A percentile compares a stretch with the other conserved stretches of the same genome.
phyloP scores from a whole-genome alignment of 2,113 vertebrate species.

The Pao palembangensis region DNA sequence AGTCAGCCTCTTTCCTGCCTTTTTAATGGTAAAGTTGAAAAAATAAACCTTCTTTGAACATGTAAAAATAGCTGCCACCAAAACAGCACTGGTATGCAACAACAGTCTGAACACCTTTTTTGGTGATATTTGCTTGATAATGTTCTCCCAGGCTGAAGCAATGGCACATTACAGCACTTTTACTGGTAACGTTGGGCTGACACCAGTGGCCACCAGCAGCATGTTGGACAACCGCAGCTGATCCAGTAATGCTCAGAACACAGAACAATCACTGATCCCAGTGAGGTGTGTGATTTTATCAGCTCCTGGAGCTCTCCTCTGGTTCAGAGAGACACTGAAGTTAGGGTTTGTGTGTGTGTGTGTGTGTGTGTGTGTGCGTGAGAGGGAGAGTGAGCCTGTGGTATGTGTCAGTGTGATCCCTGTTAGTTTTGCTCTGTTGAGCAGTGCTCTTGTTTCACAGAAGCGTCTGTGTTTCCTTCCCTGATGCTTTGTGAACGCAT shows the following conservation, averaged over 20 bases:
- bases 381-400: conserved; percentile 4
- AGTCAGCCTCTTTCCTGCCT: neutral
- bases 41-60: neutral
- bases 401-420: conserved; percentile 20
- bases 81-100: neutral
- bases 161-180: too few species aligned
- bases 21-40: neutral
- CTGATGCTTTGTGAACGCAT: too few species aligned
- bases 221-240: conserved; percentile 27
- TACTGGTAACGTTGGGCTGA: too few species aligned
- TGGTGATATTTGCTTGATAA: too few species aligned
- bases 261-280: conserved; percentile 20
- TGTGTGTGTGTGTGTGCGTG: neutral
- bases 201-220: conserved; percentile 1
- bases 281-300: conserved; percentile 39
- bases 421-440: conserved; percentile 38
- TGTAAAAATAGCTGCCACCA: neutral
- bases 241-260: conserved; percentile 15
- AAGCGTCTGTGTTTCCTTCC: conserved; percentile 10
- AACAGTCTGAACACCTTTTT: neutral
- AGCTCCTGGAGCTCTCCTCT: conserved; percentile 21
- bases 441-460: conserved; percentile 15
- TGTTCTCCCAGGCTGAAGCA: too few species aligned
- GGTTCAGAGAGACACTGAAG: conserved; percentile 21
- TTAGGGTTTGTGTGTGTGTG: neutral